phyloP scores from a whole-genome alignment of 2,113 vertebrate genomes.

The Solea solea region DNA sequence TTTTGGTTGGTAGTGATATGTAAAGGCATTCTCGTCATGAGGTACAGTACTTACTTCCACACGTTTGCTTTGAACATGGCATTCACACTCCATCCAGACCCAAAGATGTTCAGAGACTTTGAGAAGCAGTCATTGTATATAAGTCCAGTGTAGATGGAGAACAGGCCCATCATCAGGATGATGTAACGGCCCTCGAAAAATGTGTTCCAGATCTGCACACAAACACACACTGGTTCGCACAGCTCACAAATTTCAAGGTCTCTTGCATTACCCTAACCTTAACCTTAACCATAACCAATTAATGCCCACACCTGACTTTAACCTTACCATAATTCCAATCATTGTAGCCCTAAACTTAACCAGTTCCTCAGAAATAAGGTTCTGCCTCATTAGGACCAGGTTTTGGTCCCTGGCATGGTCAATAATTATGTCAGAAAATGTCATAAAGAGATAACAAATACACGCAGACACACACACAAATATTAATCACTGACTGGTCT shows the following conservation, averaged over 20 bases:
- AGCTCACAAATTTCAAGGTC: no score
- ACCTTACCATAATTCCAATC: background rate
- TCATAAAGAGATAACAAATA: no score
- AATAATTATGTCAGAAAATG: no score
- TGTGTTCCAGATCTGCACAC: conserved; percentile 88
- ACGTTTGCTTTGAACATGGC: conserved; percentile 80
- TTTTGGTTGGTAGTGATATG: background rate
- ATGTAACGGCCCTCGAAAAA: conserved; percentile 96
- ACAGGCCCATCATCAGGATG: conserved; percentile 95
- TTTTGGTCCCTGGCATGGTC: no score
- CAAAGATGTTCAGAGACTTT: conserved; percentile 94
- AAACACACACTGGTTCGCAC: background rate
- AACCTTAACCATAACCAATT: no score
- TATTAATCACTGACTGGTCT: background rate
- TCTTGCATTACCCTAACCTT: no score
- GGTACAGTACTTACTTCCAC: conserved; percentile 85
- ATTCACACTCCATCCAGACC: conserved; percentile 90
- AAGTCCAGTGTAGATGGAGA: conserved; percentile 95
- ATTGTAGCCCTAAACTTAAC: no score
- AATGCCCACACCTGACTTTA: no score
- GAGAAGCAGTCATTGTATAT: conserved; percentile 99
- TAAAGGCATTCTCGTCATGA: background rate
- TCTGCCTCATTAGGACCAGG: no score
- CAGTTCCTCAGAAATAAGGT: no score
- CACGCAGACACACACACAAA: no score